phyloP scores from a whole-genome alignment of 2,797 vertebrate genomes.

The Sciurus carolinensis region DNA sequence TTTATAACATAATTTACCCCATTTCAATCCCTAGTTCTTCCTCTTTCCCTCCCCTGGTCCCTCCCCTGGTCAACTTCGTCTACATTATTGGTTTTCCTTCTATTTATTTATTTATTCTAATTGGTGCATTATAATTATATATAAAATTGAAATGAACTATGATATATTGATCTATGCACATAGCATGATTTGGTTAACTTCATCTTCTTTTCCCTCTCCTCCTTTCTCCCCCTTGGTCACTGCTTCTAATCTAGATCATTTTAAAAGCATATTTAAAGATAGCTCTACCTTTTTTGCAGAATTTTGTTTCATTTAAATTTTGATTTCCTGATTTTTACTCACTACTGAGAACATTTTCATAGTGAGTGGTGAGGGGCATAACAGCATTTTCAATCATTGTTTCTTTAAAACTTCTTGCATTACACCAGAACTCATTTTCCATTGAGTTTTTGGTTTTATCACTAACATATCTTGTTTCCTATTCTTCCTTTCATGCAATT shows the following conservation, averaged over 20 bases:
- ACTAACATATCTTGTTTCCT: neutral
- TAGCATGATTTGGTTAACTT: too few relatives aligned
- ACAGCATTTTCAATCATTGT: neutral
- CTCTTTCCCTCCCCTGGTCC: too few relatives aligned
- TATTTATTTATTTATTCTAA: too few relatives aligned
- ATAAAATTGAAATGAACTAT: too few relatives aligned
- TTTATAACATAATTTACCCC: too few relatives aligned
- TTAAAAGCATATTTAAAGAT: neutral
- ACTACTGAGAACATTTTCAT: conserved; percentile 3
- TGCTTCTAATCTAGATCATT: neutral
- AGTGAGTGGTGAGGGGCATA: neutral
- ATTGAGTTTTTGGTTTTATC: neutral
- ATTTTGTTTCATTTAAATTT: neutral
- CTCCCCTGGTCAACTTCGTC: too few relatives aligned
- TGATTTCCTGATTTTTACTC: conserved; percentile 2
- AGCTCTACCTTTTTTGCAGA: neutral
- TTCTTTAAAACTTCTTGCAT: conserved; percentile 7
- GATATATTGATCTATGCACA: too few relatives aligned
- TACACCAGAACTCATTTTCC: neutral
- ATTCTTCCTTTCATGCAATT: conserved; percentile 9
- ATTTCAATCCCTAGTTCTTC: too few relatives aligned
- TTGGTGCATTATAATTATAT: too few relatives aligned
- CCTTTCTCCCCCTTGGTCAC: too few relatives aligned
- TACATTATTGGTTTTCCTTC: too few relatives aligned
- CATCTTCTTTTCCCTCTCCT: too few relatives aligned